Evolutionary conservation across 2,888 invertebrate species (phyloP), one percentile per base, ranked within the genome.

Genomic region (Terebella lapidaria): DNA sequence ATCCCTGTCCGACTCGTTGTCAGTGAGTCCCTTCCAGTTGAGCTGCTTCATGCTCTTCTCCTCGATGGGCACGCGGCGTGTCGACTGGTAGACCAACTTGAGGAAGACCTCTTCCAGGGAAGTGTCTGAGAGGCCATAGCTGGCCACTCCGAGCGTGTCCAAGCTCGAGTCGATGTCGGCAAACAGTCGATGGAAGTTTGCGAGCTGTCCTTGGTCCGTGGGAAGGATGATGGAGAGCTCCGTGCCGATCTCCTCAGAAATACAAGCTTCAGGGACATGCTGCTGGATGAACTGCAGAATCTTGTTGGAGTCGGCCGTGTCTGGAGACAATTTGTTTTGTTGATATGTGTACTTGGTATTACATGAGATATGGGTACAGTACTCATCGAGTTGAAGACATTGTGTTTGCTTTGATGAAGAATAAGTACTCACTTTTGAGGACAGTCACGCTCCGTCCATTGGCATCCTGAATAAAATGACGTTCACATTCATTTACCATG

Each of bases 121-220:
- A 0, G 85, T 84, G 69, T 86, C 85, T 18, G 85, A 84, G 18
- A 86, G 81, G 24, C 86, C 86, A 72, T 84, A 86, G 57, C 83
- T 83, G 51, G 80, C 74, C 30, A 85, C 77, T 27, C 80, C 79
- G n/a, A 84, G 71, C 1, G 71, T 67, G 1, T 67, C 61, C 62
- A 74, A 66, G 20, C 64, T 65, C 27, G 52, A 58, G 55, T 79
- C 78, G 25, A 79, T 66, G 30, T 69, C 68, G 1, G 56, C 59
- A 64, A 79, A 78, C 53, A 79, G 60, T 15, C 46, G 49, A 47
- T 70, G 66, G 64, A 76, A 75, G 47, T 67, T 66, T 2, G 68
- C 71, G 2, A 67, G 56, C 35, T 71, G 64, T 2, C 69, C 66
- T 1, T 70, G 72, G 10, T 69, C 69, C 26, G 71, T 65, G 15